Evolutionary conservation across 1,140 invertebrate genomes (phyloP), one percentile per base, ranked within the genome.

Genomic region (Listronotus bonariensis): DNA sequence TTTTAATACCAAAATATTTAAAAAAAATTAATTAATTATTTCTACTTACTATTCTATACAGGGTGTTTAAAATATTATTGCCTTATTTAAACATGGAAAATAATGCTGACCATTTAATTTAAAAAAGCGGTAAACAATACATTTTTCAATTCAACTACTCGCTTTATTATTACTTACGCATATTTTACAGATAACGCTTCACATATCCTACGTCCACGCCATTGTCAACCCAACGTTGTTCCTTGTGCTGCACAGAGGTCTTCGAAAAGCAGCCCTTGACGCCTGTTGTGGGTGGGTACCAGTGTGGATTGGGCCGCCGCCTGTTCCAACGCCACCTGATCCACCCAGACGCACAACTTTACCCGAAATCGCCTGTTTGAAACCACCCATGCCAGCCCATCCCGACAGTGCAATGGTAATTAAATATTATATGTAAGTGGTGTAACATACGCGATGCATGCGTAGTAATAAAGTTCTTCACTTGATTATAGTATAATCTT

Each of bases 141-240:
- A n/a, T n/a, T n/a, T n/a, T n/a, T n/a, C n/a, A n/a, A n/a, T n/a
- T n/a, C n/a, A n/a, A n/a, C n/a, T n/a, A n/a, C n/a, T n/a, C n/a
- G n/a, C 20, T 26, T 26, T 1, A 26, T 26, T 26, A 26, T 3
- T 26, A 26, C 1, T 26, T 3, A 26, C 20, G 20, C 20, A 26
- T 26, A 26, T 26, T 51, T 84, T 83, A 46, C 83, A 91, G 88
- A 88, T 92, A 70, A 92, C 91, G 34, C 82, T 96, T 64, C 91
- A 93, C 82, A 90, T 93, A 76, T 92, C 91, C 40, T 92, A 93
- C 79, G 87, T 92, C 52, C 92, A 94, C 79, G 90, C 91, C 8
- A 92, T 92, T 71, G 89, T 93, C 45, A 93, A 93, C 76, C 92
- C 92, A 0, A 86, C 89, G 8, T 80, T 94, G 42, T 92, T 94